These are phyloP conservation scores for Lycocerus yunnanus DNA, from an alignment of 2,888 invertebrate species.

Conservation along the genomic window DNA sequence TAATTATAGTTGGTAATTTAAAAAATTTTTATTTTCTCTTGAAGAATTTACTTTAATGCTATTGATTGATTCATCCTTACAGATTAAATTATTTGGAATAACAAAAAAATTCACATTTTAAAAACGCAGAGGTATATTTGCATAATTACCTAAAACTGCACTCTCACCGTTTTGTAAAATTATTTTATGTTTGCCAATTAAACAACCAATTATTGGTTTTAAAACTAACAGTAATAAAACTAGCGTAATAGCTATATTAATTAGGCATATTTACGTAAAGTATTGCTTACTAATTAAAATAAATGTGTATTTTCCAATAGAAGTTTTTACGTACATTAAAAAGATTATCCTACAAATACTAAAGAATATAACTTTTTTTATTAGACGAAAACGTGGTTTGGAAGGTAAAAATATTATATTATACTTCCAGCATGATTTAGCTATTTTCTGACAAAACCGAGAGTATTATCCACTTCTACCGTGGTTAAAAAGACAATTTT, in stretches of 20 bases:
- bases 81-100: too few relatives aligned
- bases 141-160: not conserved
- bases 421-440: not conserved
- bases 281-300: not conserved
- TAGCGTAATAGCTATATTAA: not conserved
- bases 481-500: not conserved
- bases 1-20: too few relatives aligned
- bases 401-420: not conserved
- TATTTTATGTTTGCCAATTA: not conserved
- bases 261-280: not conserved
- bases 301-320: not conserved
- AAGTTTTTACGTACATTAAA: too few relatives aligned
- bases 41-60: too few relatives aligned
- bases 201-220: not conserved
- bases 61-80: too few relatives aligned
- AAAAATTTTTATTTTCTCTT: too few relatives aligned
- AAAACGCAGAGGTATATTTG: not conserved
- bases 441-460: not conserved
- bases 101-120: not conserved
- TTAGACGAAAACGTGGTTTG: not conserved
- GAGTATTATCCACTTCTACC: not conserved
- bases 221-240: not conserved
- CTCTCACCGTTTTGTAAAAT: not conserved
- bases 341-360: too few relatives aligned
- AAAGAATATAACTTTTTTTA: not conserved